These are phyloP conservation scores for Apamea anceps DNA, from an alignment of 2,888 invertebrate species.

Conservation along the genomic window DNA sequence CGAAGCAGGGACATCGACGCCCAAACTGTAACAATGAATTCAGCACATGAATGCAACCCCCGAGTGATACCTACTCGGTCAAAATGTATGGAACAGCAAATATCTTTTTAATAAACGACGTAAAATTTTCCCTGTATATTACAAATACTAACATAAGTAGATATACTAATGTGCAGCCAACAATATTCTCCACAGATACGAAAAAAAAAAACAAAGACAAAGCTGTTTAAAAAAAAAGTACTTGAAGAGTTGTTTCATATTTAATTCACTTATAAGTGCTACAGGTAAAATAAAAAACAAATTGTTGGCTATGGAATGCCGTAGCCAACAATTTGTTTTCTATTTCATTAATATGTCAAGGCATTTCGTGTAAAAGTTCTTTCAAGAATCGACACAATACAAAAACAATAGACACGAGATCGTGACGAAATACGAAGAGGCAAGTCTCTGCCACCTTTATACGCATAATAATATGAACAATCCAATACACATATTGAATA, in stretches of 20 bases:
- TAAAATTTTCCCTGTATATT: neutral
- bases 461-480: slow-evolving; percentile 15
- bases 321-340: neutral
- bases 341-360: slow-evolving; percentile 1
- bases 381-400: neutral
- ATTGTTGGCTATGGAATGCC: too few species aligned
- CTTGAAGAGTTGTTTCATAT: neutral
- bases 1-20: too few species aligned
- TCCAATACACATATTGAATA: slow-evolving; percentile 28
- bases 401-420: neutral
- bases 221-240: neutral
- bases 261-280: neutral
- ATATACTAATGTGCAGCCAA: neutral
- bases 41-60: too few species aligned
- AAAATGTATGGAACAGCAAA: too few species aligned
- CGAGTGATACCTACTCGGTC: too few species aligned
- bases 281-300: too few species aligned
- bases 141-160: neutral
- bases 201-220: neutral
- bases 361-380: neutral
- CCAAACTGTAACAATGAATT: too few species aligned
- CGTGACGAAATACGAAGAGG: slow-evolving; percentile 12
- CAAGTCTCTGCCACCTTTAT: neutral
- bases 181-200: neutral
- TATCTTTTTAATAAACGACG: too few species aligned